A percentile compares a stretch with the other conserved stretches of the same genome.
phyloP scores from a whole-genome alignment of 2,888 invertebrate species.

The Agelastica alni region DNA sequence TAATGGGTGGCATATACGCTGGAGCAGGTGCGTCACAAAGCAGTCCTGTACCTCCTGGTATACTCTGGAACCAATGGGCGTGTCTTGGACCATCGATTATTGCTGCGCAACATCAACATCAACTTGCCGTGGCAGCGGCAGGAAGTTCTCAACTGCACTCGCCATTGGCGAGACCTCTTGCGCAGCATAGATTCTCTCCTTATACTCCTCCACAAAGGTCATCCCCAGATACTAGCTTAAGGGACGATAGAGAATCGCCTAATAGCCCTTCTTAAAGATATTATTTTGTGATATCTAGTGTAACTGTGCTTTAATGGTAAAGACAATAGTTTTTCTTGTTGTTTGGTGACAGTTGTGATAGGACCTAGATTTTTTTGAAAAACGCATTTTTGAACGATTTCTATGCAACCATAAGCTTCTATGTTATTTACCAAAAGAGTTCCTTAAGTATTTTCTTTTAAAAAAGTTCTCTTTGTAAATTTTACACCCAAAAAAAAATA shows the following conservation, averaged over 20 bases:
- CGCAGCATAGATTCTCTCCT: slow-evolving; percentile 62
- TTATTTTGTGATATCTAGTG: slow-evolving; percentile 34
- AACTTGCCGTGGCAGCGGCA: slow-evolving; percentile 59
- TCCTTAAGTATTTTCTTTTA: too few species aligned
- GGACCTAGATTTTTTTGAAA: too few species aligned
- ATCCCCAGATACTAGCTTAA: slow-evolving; percentile 65
- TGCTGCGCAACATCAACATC: slow-evolving; percentile 67
- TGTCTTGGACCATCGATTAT: slow-evolving; percentile 68
- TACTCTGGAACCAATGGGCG: slow-evolving; percentile 75
- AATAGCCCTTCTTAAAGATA: slow-evolving; percentile 51
- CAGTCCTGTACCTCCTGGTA: slow-evolving; percentile 56
- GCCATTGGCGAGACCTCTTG: slow-evolving; percentile 62
- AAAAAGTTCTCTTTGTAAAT: too few species aligned
- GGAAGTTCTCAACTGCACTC: slow-evolving; percentile 60
- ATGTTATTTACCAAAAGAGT: too few species aligned
- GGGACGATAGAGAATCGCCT: slow-evolving; percentile 58
- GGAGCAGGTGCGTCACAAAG: slow-evolving; percentile 57
- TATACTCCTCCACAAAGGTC: slow-evolving; percentile 61
- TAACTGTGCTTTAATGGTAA: slow-evolving; percentile 16
- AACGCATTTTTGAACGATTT: too few species aligned
- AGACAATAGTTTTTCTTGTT: neutral
- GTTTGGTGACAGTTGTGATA: neutral
- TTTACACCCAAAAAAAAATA: too few species aligned
- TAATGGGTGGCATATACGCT: slow-evolving; percentile 59
- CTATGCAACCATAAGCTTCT: too few species aligned